These are phyloP conservation scores for Drosophila neotestacea DNA, from an alignment of 2,888 invertebrate genomes.

Conservation along the genomic window DNA sequence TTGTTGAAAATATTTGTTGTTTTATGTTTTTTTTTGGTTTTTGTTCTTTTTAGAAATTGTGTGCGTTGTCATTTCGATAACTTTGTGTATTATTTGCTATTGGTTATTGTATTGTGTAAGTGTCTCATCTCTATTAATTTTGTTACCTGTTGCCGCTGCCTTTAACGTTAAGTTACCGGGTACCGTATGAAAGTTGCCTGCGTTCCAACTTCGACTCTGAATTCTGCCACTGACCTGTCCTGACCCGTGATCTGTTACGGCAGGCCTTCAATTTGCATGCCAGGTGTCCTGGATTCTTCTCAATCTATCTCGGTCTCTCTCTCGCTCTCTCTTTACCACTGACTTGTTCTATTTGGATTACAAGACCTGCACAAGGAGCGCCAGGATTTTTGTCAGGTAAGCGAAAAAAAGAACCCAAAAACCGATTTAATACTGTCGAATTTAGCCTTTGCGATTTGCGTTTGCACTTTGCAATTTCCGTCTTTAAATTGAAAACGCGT, in stretches of 20 bases:
- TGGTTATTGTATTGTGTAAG: constrained; percentile 27
- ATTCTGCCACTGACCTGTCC: constrained; percentile 46
- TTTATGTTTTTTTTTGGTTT: constrained; percentile 3
- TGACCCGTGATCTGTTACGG: constrained; percentile 45
- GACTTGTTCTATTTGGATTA: constrained; percentile 31
- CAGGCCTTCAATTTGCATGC: constrained; percentile 34
- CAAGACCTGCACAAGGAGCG: constrained; percentile 4
- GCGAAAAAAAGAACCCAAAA: constrained; percentile 20
- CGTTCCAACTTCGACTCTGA: constrained; percentile 7
- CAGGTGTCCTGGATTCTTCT: neutral
- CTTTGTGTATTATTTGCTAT: constrained; percentile 8
- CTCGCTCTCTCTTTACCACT: neutral
- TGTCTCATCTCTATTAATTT: constrained; percentile 2
- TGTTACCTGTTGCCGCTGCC: constrained; percentile 1
- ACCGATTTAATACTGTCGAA: constrained; percentile 3
- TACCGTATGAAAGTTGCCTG: constrained; percentile 18
- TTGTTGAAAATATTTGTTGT: constrained; percentile 12
- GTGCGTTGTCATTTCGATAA: constrained; percentile 19
- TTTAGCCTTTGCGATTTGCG: constrained; percentile 19
- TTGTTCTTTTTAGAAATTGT: constrained; percentile 27
- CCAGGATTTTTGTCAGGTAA: constrained; percentile 45
- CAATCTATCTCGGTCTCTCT: neutral
- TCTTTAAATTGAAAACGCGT: constrained; percentile 35
- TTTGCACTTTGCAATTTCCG: constrained; percentile 42
- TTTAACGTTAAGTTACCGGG: neutral